Conservation (phyloP, 2,113 vertebrate genomes). For the Heptranchias perlo region DNA sequence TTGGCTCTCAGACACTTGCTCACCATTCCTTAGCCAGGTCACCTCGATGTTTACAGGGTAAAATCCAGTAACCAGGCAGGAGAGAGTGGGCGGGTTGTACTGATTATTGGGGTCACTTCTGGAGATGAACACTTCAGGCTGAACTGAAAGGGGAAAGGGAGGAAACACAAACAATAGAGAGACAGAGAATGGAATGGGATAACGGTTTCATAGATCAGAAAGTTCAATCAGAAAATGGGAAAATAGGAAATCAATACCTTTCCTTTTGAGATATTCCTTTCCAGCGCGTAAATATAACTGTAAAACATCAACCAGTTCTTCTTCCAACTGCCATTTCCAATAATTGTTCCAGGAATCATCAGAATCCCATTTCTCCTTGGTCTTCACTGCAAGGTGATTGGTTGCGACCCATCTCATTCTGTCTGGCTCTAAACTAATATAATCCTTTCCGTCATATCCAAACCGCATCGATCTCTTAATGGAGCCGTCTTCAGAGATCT, state of each 20-base stretch:
- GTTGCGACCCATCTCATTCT: not conserved
- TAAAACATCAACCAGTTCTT: not conserved
- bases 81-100: not conserved
- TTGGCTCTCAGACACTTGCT: not conserved
- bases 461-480: not conserved
- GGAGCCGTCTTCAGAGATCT: not conserved
- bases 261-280: not conserved
- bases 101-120: not conserved
- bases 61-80: not conserved
- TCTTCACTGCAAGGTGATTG: not conserved
- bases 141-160: not conserved
- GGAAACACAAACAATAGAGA: no score
- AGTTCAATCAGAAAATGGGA: not conserved
- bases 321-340: not conserved
- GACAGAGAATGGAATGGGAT: not conserved
- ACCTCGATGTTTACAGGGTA: not conserved
- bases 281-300: not conserved
- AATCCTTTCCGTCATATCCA: not conserved
- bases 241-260: not conserved
- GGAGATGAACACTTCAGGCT: not conserved
- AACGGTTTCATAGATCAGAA: not conserved
- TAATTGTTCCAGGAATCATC: not conserved
- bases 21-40: not conserved
- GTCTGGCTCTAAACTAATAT: not conserved
- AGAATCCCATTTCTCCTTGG: not conserved